phyloP scores from a whole-genome alignment of 1,140 invertebrate genomes.

The Nasonia vitripennis region DNA sequence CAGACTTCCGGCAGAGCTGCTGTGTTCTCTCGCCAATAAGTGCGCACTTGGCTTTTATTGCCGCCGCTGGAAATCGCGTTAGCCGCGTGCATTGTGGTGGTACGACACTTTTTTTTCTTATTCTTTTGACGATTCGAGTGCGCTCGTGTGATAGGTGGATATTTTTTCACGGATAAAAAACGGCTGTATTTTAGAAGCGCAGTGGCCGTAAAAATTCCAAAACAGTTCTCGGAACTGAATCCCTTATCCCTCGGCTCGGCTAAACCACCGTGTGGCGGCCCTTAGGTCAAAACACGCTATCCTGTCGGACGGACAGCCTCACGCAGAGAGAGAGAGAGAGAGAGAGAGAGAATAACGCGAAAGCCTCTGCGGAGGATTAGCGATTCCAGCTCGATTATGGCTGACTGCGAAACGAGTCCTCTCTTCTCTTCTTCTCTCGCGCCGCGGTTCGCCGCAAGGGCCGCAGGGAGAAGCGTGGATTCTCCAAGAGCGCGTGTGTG shows the following conservation, averaged over 20 bases:
- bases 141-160: too few species aligned
- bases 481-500: too few species aligned
- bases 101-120: too few species aligned
- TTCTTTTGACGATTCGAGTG: too few species aligned
- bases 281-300: background rate
- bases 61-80: slow-evolving; percentile 23
- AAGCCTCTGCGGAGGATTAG: background rate
- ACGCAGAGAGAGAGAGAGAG: background rate
- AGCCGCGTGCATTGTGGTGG: background rate
- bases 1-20: slow-evolving; percentile 43
- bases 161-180: too few species aligned
- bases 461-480: too few species aligned
- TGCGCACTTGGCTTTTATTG: slow-evolving; percentile 49
- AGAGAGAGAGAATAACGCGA: background rate
- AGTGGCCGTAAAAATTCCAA: too few species aligned
- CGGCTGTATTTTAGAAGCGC: too few species aligned
- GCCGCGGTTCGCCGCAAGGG: background rate
- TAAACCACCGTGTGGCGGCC: too few species aligned
- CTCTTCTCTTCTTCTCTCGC: background rate
- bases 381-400: background rate
- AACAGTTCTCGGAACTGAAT: too few species aligned
- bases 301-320: background rate
- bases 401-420: slow-evolving; percentile 4
- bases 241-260: too few species aligned
- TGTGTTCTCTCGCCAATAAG: slow-evolving; percentile 38